Evolutionary conservation across 2,888 invertebrate species (phyloP).

Genomic region (Neuroscelio doddi): DNA sequence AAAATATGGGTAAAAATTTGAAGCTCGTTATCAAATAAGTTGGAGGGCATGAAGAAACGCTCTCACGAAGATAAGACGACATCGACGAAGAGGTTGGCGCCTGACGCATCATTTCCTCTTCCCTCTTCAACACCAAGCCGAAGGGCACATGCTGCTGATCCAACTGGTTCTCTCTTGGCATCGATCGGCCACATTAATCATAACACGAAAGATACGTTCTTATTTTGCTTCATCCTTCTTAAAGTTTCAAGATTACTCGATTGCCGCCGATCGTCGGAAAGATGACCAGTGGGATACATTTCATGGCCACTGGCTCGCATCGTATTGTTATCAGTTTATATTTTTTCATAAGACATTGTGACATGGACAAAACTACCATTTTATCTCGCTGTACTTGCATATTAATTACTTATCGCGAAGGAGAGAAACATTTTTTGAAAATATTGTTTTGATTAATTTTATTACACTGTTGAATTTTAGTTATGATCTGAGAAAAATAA

Average conservation of each 20-base stretch:
- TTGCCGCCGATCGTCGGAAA: conserved; percentile 22
- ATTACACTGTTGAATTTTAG: too few species aligned
- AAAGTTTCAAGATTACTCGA: conserved; percentile 28
- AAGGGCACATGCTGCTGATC: conserved; percentile 55
- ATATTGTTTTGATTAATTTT: too few species aligned
- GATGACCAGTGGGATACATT: conserved; percentile 7
- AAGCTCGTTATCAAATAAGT: conserved; percentile 25
- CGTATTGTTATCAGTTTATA: too few species aligned
- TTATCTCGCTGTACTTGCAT: too few species aligned
- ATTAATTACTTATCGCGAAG: too few species aligned
- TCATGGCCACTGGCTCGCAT: conserved; percentile 8
- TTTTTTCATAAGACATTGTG: too few species aligned
- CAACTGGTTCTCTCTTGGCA: conserved; percentile 59
- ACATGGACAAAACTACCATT: too few species aligned
- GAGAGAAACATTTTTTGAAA: too few species aligned
- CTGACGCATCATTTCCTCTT: conserved; percentile 55
- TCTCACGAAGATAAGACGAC: conserved; percentile 36
- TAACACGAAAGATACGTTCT: conserved; percentile 40
- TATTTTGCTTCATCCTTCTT: conserved; percentile 29
- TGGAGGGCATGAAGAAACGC: conserved; percentile 26
- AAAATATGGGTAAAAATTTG: conserved; percentile 11
- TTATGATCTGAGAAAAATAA: too few species aligned
- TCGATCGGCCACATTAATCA: conserved; percentile 49
- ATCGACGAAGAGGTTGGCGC: conserved; percentile 45
- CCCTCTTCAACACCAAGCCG: conserved; percentile 50